phyloP scores from a whole-genome alignment of 2,888 invertebrate species.

The Pomacea canaliculata region DNA sequence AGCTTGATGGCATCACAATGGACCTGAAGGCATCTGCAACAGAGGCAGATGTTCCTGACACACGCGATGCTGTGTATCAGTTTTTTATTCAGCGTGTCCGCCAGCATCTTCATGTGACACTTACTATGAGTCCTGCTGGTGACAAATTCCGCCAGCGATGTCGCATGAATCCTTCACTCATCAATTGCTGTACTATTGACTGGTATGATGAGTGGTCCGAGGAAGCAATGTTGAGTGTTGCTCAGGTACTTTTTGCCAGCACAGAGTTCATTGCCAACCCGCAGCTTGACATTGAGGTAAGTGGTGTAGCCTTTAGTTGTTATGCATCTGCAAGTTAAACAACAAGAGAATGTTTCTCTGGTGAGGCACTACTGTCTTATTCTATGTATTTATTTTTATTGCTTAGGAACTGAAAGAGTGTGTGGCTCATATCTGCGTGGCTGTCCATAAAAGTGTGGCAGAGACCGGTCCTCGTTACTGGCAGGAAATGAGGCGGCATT shows the following conservation, averaged over 20 bases:
- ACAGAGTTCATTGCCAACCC: slow-evolving; percentile 63
- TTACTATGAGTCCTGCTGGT: slow-evolving; percentile 69
- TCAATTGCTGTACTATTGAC: slow-evolving; percentile 70
- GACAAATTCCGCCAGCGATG: slow-evolving; percentile 66
- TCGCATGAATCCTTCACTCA: slow-evolving; percentile 68
- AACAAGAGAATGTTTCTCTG: too few relatives aligned
- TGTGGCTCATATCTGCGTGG: slow-evolving; percentile 65
- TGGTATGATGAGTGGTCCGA: slow-evolving; percentile 69
- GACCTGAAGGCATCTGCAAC: slow-evolving; percentile 66
- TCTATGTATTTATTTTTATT: too few relatives aligned
- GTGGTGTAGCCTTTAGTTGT: not conserved
- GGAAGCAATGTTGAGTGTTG: slow-evolving; percentile 68
- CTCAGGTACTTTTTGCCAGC: slow-evolving; percentile 66
- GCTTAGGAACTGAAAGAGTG: slow-evolving; percentile 58
- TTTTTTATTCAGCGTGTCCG: slow-evolving; percentile 67
- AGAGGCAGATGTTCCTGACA: slow-evolving; percentile 65
- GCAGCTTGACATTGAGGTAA: slow-evolving; percentile 55
- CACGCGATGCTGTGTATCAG: slow-evolving; percentile 61
- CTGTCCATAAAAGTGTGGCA: slow-evolving; percentile 62
- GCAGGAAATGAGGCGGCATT: slow-evolving; percentile 64
- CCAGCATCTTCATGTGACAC: slow-evolving; percentile 66
- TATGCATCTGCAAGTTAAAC: too few relatives aligned
- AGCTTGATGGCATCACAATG: slow-evolving; percentile 67
- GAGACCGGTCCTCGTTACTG: slow-evolving; percentile 56
- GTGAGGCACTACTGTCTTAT: too few relatives aligned